Conservation (phyloP, 1,140 invertebrate genomes). For the Micrasema longulum region DNA sequence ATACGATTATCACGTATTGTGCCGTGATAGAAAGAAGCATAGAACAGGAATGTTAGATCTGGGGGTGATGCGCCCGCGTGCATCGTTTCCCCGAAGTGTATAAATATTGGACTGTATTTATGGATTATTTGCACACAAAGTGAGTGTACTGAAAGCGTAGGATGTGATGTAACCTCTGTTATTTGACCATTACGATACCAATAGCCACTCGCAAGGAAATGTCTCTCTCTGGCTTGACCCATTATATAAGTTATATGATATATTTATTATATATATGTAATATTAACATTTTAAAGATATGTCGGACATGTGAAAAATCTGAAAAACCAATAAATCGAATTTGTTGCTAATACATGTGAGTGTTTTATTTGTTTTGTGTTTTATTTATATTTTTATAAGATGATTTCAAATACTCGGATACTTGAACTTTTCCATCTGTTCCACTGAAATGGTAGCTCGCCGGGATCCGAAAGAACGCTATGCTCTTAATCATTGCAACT, state of each 20-base stretch:
- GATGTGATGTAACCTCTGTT: constrained; percentile 50
- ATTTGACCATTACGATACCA: constrained; percentile 46
- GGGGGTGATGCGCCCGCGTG: constrained; percentile 22
- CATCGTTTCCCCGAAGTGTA: constrained; percentile 46
- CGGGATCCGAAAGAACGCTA: too few species aligned
- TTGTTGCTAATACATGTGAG: constrained; percentile 66
- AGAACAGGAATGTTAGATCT: neutral
- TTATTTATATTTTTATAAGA: neutral
- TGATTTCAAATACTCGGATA: too few species aligned
- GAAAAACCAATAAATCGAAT: constrained; percentile 69
- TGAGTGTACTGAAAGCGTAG: constrained; percentile 47
- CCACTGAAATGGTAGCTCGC: too few species aligned
- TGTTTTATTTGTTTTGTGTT: constrained; percentile 56
- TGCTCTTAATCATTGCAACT: too few species aligned
- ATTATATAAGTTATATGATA: constrained; percentile 48
- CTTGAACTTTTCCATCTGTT: too few species aligned
- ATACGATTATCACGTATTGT: constrained; percentile 31
- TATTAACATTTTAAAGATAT: constrained; percentile 52
- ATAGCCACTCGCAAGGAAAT: constrained; percentile 16
- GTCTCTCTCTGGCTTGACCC: constrained; percentile 28
- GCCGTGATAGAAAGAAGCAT: constrained; percentile 21
- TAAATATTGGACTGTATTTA: constrained; percentile 44
- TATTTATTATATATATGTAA: constrained; percentile 45
- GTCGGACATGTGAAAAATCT: constrained; percentile 63
- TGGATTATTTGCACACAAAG: constrained; percentile 45